These are phyloP conservation scores for Stenichneumon culpator DNA, from an alignment of 2,888 invertebrate species.

Conservation along the genomic window DNA sequence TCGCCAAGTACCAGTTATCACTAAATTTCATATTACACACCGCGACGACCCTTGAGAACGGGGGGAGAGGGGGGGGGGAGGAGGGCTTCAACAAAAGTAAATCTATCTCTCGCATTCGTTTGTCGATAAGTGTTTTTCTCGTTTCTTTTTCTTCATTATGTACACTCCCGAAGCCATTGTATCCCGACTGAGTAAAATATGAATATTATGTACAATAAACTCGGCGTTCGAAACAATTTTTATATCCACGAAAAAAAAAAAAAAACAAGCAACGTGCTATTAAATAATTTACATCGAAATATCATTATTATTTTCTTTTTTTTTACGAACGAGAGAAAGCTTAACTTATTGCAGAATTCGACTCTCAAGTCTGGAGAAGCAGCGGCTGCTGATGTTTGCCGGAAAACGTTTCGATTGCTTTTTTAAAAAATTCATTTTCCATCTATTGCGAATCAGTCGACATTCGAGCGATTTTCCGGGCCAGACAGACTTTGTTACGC, in stretches of 20 bases:
- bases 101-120: constrained; percentile 52
- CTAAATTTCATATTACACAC: constrained; percentile 64
- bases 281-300: constrained; percentile 75
- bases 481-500: constrained; percentile 5
- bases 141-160: constrained; percentile 38
- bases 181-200: constrained; percentile 77
- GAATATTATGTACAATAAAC: constrained; percentile 81
- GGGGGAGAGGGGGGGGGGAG: background rate
- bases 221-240: constrained; percentile 74
- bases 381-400: background rate
- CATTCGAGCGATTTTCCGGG: constrained; percentile 17
- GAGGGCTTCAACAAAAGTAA: constrained; percentile 35
- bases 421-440: background rate
- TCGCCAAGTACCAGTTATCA: constrained; percentile 43
- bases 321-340: constrained; percentile 21
- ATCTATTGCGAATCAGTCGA: constrained; percentile 9
- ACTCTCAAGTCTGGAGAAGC: background rate
- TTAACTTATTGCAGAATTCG: background rate
- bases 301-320: background rate
- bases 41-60: constrained; percentile 36
- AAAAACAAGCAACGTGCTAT: constrained; percentile 75
- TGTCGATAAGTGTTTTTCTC: constrained; percentile 33
- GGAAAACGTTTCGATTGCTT: background rate
- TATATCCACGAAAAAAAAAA: constrained; percentile 46
- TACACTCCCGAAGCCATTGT: constrained; percentile 53